These are phyloP conservation scores for Mastacembelus armatus DNA, from an alignment of 2,797 vertebrate species.

Conservation along the genomic window DNA sequence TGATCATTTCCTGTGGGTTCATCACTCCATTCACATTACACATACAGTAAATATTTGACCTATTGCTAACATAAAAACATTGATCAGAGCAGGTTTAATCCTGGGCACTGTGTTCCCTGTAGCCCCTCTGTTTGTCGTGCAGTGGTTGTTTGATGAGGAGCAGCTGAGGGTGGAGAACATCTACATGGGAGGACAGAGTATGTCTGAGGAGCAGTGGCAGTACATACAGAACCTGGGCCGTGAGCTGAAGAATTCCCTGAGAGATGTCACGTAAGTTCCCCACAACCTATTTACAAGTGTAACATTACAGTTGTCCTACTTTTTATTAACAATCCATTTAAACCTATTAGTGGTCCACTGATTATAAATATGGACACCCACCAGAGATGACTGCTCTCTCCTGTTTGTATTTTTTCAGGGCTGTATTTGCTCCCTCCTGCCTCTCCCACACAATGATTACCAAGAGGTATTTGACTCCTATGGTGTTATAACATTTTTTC, in stretches of 20 bases:
- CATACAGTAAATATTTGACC: not conserved
- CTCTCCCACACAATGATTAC: constrained; percentile 88
- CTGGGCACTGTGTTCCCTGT: constrained; percentile 17
- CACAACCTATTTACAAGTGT: not conserved
- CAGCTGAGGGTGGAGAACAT: constrained; percentile 89
- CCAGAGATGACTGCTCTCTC: not conserved
- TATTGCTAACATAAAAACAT: not conserved
- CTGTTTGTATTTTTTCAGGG: constrained; percentile 74
- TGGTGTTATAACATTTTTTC: constrained; percentile 3
- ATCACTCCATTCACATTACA: not conserved
- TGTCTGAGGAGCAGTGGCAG: constrained; percentile 87
- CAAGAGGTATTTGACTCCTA: constrained; percentile 80
- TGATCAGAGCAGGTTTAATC: constrained; percentile 6
- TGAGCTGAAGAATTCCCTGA: constrained; percentile 86
- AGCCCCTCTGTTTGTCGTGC: constrained; percentile 89
- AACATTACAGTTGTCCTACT: not conserved
- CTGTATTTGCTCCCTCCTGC: constrained; percentile 89
- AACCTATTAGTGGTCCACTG: no score
- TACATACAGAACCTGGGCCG: constrained; percentile 88
- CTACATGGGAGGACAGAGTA: constrained; percentile 82
- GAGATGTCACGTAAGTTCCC: constrained; percentile 84
- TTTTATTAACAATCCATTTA: not conserved
- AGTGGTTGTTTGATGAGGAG: constrained; percentile 91
- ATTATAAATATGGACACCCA: not conserved
- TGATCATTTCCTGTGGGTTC: not conserved